Evolutionary conservation across 2,113 vertebrate species (phyloP), one percentile per base, ranked within the genome.

Genomic region (Python bivittatus): DNA sequence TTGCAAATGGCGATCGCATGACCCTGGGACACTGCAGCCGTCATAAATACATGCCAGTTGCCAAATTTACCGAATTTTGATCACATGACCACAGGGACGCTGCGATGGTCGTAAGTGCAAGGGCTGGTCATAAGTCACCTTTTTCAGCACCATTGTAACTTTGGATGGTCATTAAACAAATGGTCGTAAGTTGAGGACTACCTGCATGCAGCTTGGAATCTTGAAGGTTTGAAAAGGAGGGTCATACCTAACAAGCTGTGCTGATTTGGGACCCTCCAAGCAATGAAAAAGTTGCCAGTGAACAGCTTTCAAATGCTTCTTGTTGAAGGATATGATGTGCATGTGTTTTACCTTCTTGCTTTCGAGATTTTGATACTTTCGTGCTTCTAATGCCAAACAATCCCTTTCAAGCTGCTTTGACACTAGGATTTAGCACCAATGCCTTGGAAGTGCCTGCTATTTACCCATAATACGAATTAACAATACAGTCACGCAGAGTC

Each of bases 381-480:
- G 2, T 54, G 85, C 94, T 90, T 89, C 23, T 68, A 0, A 33
- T 17, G 38, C 42, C 13, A 38, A 58, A 22, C 0, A 48, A 54
- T 58, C 61, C 85, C 53, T 68, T 88, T 68, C 89, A 15, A 44
- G 56, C 42, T 94, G 94, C 95, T 96, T 95, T 96, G 93, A 95
- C 92, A 94, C 57, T 29, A 88, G 83, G 86, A n/a, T 92, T 95
- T 94, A 95, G 94, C 94, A 87, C 95, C 92, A 92, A 92, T 94
- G 94, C 83, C 94, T 89, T 92, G 93, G 92, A 89, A 94, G 92
- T 38, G 93, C 94, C 95, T 95, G 95, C 72, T 96, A 96, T 97
- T 96, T 96, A 96, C 96, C 92, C 92, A 94, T 96, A 42, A 96
- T 93, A 96, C 87, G 90, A 96, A 96, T 97, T 96, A 96, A 85